Base-by-base conservation (phyloP, 2,113 vertebrate genomes). In the Corapipo altera region DNA sequence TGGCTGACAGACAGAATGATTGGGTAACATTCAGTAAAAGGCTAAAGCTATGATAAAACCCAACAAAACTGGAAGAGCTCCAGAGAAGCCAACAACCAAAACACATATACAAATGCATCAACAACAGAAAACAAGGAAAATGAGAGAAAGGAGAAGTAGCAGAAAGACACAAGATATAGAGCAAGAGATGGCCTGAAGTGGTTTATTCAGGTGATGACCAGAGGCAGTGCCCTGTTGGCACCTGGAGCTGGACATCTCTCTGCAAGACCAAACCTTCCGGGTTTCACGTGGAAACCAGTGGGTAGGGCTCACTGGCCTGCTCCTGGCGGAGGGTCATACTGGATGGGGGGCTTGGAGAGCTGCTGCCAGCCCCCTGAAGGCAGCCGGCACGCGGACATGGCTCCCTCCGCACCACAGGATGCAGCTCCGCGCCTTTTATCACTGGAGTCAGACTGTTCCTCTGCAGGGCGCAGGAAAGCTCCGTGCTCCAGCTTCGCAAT, bases 311-410 rank as follows among this genome's bases (percentile, higher is more conserved):
- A 1, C 3, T 0, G 11, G 37, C 49, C 41, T 32, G 49, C 49
- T 74, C 12, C 54, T 22, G 13, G 23, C 2, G 5, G 81, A 46
- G 85, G n/a, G 28, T 76, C 41, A 77, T 39, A 32, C 24, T 41
- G n/a, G 62, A 26, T 9, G 6, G 22, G 26, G 33, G 3, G 14
- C 24, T 1, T 1, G 1, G 65, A 72, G 59, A 80, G 28, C n/a
- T 73, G 71, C 71, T 79, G 58, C 52, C 0, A 59, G 5, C 48
- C 44, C 70, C 76, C 33, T 0, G 0, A 23, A 75, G 27, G 51
- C 0, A 0, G 59, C 17, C 27, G 0, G 65, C 57, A 44, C 2
- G 4, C 0, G 3, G 78, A 44, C 3, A 0, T 87, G 41, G 57
- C 62, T 67, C 66, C 79, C 74, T 32, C 0, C 2, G 27, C 17